Evolutionary conservation across 2,113 vertebrate genomes (phyloP).

Genomic region (Lophius piscatorius): DNA sequence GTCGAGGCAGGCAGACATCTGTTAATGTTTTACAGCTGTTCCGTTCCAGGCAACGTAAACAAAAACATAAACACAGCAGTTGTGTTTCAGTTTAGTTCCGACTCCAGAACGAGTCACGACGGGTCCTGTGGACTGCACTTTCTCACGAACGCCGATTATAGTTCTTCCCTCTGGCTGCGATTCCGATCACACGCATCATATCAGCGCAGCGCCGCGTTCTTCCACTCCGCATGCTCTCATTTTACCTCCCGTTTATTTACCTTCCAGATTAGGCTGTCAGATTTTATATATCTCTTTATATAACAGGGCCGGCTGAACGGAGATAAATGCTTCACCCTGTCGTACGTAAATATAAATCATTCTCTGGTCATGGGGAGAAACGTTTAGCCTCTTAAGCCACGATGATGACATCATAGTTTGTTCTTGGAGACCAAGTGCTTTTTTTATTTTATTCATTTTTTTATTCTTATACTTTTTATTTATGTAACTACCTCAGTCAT

Average conservation of each 20-base stretch:
- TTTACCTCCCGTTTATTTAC: neutral
- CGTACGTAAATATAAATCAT: too few relatives aligned
- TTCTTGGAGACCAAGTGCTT: too few relatives aligned
- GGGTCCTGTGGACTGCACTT: constrained; percentile 1
- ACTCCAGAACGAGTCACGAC: constrained; percentile 6
- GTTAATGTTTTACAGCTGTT: neutral
- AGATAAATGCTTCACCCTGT: too few relatives aligned
- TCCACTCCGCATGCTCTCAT: constrained; percentile 8
- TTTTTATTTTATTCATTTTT: too few relatives aligned
- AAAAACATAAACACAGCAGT: constrained; percentile 8
- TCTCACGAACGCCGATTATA: constrained; percentile 17
- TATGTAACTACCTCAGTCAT: too few relatives aligned
- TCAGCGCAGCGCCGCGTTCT: neutral
- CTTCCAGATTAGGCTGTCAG: too few relatives aligned
- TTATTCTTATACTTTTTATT: too few relatives aligned
- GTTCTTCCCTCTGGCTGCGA: constrained; percentile 20
- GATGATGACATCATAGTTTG: too few relatives aligned
- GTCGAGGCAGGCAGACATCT: neutral
- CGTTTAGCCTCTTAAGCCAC: too few relatives aligned
- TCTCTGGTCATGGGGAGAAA: too few relatives aligned
- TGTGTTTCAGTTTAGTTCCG: constrained; percentile 5
- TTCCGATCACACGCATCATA: neutral
- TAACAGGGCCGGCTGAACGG: too few relatives aligned
- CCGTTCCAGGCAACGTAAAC: neutral
- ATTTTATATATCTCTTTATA: too few relatives aligned